Base-by-base conservation (phyloP, 2,797 vertebrate genomes). In the Siniperca scherzeri region DNA sequence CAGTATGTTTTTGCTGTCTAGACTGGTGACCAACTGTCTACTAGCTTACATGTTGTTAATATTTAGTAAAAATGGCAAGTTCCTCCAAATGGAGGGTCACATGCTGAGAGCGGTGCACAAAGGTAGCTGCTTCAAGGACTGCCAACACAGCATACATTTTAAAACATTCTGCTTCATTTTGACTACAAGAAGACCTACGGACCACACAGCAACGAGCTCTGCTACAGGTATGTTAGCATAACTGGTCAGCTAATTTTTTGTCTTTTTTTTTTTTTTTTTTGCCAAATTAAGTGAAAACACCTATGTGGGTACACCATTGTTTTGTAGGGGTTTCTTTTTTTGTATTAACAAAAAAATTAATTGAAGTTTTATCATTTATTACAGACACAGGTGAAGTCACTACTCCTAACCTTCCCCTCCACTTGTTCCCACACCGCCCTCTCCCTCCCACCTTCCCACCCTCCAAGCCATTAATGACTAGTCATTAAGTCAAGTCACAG, bases 221-320 rank as follows among this genome's bases (percentile, higher is more conserved):
- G 25, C 71, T 56, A 19, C 69, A 84, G 76, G 74, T 83, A 77
- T 1, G 67, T 78, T 44, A 71, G 44, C 40, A 53, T 71, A 68
- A 65, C 60, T 55, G 2, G 17, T 36, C 1, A 22, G 69, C 40
- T 65, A 30, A 81, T 71, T 68, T 5, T 36, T 36, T 36, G 5
- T 36, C 2, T 36, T 36, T 36, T 0, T 36, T 36, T 36, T 36
- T 36, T 36, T 36, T 36, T 36, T 36, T 36, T 36, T 36, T 4
- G 4, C 36, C 36, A 36, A 36, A 36, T 36, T 36, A 36, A 36
- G 36, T 36, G 36, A 7, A 36, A 36, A 36, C 36, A 36, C 30
- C 30, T 3, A 30, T 30, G 30, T 30, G 30, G 30, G 30, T 30
- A 36, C 36, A 36, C 36, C 36, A 36, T 36, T 36, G 36, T 36